Conservation (phyloP, 2,113 vertebrate genomes). For the Spheniscus mendiculus region DNA sequence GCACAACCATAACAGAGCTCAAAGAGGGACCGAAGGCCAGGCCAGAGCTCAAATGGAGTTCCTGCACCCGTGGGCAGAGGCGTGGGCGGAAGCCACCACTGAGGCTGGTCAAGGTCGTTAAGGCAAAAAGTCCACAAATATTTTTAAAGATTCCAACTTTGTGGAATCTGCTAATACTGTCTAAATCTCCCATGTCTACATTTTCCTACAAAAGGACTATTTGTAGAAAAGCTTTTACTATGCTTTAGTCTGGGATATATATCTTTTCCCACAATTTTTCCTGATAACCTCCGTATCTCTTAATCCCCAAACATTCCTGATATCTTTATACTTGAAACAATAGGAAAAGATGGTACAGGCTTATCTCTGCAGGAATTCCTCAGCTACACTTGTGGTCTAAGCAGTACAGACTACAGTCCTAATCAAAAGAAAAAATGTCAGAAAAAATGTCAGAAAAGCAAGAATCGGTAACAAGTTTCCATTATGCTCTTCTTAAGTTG, state of each 20-base stretch:
- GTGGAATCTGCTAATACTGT: neutral
- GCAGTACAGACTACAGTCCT: neutral
- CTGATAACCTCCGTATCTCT: neutral
- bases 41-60: neutral
- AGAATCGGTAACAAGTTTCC: neutral
- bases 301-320: neutral
- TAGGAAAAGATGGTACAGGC: neutral
- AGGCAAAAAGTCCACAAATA: neutral
- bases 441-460: neutral
- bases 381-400: neutral
- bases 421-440: neutral
- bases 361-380: neutral
- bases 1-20: accelerated
- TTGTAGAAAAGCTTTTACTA: neutral
- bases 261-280: neutral
- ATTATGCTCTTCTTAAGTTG: neutral
- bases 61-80: neutral
- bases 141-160: neutral
- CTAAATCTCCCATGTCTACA: neutral
- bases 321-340: neutral
- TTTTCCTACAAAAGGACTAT: neutral
- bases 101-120: neutral
- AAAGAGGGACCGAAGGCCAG: accelerated
- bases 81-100: neutral
- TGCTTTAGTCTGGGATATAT: neutral